These are phyloP conservation scores for Daktulosphaira vitifoliae DNA, from an alignment of 1,140 invertebrate species.

Conservation along the genomic window DNA sequence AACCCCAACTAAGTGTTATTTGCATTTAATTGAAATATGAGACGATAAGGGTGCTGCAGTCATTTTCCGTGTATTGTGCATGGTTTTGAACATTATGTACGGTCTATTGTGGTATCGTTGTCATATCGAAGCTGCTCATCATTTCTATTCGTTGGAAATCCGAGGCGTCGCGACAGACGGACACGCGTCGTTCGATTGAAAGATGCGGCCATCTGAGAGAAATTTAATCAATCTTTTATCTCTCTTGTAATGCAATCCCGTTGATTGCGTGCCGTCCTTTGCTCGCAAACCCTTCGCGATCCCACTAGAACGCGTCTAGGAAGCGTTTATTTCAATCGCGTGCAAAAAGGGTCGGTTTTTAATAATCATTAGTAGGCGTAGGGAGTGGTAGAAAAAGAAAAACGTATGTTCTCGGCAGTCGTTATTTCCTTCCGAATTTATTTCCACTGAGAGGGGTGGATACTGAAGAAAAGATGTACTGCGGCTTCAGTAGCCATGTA, in stretches of 20 bases:
- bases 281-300: not conserved
- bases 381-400: not conserved
- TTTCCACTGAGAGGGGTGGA: no score
- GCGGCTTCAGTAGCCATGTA: not conserved
- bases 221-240: slow-evolving; percentile 33
- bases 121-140: no score
- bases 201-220: not conserved
- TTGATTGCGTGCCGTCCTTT: slow-evolving; percentile 4
- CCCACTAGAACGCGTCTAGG: slow-evolving; percentile 1
- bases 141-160: no score
- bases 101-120: no score
- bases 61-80: no score
- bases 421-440: slow-evolving; percentile 7
- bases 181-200: no score
- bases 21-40: no score
- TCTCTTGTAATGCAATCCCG: slow-evolving; percentile 25
- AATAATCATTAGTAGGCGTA: slow-evolving; percentile 24
- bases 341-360: slow-evolving; percentile 32
- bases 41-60: no score
- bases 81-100: no score
- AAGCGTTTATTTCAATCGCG: slow-evolving; percentile 33
- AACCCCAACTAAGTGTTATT: no score
- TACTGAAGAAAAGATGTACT: not conserved
- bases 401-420: slow-evolving; percentile 20
- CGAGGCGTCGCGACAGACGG: no score